A percentile compares a stretch with the other conserved stretches of the same genome.
phyloP scores from a whole-genome alignment of 2,113 vertebrate genomes.

The Thamnaconus septentrionalis region DNA sequence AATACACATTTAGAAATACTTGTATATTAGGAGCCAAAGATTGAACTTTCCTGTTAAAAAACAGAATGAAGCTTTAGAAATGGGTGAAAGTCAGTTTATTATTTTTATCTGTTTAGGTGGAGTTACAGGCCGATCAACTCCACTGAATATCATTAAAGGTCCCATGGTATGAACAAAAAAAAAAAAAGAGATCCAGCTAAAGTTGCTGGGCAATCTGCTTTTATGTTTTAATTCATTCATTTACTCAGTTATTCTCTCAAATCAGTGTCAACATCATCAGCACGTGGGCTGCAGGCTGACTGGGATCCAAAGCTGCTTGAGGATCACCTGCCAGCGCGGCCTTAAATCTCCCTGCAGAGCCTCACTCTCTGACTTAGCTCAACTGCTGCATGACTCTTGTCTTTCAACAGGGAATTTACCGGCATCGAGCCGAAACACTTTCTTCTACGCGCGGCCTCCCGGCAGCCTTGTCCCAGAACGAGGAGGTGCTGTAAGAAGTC shows the following conservation, averaged over 20 bases:
- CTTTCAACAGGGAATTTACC: conserved; percentile 42
- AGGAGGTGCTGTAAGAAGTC: conserved; percentile 11
- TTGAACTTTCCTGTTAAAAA: neutral
- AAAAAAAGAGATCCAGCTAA: no score
- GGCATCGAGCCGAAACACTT: conserved; percentile 43
- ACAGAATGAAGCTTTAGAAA: no score
- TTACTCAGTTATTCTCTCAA: neutral
- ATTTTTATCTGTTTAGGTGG: no score
- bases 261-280: neutral
- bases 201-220: conserved; percentile 3
- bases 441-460: conserved; percentile 36
- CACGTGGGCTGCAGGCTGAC: conserved; percentile 4
- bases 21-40: no score
- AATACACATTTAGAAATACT: no score
- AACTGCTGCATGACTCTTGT: conserved; percentile 32
- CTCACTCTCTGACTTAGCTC: conserved; percentile 18
- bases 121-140: no score
- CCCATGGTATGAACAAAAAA: no score
- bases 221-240: neutral
- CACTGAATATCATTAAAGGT: no score
- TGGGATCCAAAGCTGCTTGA: conserved; percentile 5
- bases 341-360: conserved; percentile 21
- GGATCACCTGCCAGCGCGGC: conserved; percentile 24
- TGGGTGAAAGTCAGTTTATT: no score
- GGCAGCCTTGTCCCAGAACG: conserved; percentile 32